A percentile compares a stretch with the other conserved stretches of the same genome.
Evolutionary conservation across 2,113 vertebrate species (phyloP).

Genomic region (Sialia sialis): DNA sequence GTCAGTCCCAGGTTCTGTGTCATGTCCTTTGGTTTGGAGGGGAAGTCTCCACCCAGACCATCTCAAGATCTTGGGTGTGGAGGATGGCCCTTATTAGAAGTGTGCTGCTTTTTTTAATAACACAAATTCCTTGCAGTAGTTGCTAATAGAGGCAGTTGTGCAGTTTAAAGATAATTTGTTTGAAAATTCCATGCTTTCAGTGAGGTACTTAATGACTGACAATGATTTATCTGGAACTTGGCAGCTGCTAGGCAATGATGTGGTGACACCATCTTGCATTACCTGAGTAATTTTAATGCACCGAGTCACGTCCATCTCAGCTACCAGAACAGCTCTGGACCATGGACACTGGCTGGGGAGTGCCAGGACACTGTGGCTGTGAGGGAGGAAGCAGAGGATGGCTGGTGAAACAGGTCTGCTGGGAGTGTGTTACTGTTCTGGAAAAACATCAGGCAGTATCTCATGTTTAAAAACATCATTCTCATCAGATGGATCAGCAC

Average conservation of each 20-base stretch:
- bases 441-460: neutral
- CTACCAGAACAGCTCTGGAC: neutral
- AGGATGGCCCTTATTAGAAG: neutral
- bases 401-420: neutral
- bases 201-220: neutral
- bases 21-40: neutral
- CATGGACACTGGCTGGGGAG: fast-evolving
- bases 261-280: neutral
- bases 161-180: neutral
- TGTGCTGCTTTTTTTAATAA: neutral
- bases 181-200: neutral
- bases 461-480: neutral
- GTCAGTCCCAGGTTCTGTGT: neutral
- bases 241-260: neutral
- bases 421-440: neutral
- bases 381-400: neutral
- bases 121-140: neutral
- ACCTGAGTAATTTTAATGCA: neutral
- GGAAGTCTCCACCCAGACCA: conserved; percentile 21
- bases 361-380: neutral
- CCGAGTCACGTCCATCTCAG: neutral
- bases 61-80: neutral
- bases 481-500: neutral
- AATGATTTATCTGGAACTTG: neutral
- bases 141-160: neutral